Evolutionary conservation across 2,113 vertebrate species (phyloP), one percentile per base, ranked within the genome.

Genomic region (Smithornis capensis): DNA sequence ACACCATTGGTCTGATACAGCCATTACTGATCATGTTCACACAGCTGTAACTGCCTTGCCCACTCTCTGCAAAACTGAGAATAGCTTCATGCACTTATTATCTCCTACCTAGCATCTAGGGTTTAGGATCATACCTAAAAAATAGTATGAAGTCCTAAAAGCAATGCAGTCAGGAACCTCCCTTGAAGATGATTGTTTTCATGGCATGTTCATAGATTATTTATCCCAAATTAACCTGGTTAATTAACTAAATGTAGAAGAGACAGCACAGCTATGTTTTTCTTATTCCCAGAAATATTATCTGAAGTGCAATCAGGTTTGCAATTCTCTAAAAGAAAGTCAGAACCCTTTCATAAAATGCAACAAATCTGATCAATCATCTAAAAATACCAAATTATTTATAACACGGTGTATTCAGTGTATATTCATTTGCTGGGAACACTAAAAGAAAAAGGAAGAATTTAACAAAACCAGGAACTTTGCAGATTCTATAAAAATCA

Each of bases 401-500:
- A 49, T 76, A 75, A 57, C 9, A 10, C 19, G 50, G 14, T 57
- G 19, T 68, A 77, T 57, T 88, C 7, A 8, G 13, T 53, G 13
- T 65, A 22, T 62, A 80, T 57, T 88, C 27, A 25, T 69, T 87
- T 89, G 7, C 73, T 95, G 88, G 55, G 35, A 90, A 86, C 57
- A 73, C 25, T 49, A 38, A 44, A 81, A 89, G 14, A 65, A 93
- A 78, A 84, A 38, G 38, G 47, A 78, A 68, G 62, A 89, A 79
- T 79, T 76, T 75, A 82, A 64, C 24, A 22, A 44, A 64, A 64
- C 25, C 19, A 84, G 53, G 52, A 90, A 91, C 74, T 78, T 64
- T 87, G n/a, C 27, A 71, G 82, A 89, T 73, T 84, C 73, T 82
- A 63, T 94, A 88, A 92, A 94, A 93, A 86, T 88, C 76, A 70